These are phyloP conservation scores for Choloepus didactylus DNA, from an alignment of 2,797 vertebrate genomes.

Conservation along the genomic window DNA sequence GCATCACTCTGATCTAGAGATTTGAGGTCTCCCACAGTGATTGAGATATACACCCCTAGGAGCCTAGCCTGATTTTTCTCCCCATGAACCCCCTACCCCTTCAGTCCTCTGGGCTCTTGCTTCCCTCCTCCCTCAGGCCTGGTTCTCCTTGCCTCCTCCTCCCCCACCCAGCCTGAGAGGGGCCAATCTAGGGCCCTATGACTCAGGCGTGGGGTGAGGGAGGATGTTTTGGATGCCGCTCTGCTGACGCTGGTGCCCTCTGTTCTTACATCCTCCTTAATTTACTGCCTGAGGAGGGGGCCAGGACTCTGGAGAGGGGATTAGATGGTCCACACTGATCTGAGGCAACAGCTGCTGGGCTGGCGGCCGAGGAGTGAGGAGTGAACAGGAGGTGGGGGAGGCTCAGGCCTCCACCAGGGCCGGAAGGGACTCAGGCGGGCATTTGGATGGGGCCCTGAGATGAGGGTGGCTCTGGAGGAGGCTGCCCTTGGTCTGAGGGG, in stretches of 20 bases:
- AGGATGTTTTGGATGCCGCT: conserved; percentile 85
- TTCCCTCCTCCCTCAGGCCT: conserved; percentile 1
- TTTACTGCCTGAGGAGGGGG: conserved; percentile 84
- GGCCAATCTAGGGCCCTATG: conserved; percentile 80
- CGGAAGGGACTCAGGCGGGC: conserved; percentile 75
- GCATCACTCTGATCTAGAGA: neutral
- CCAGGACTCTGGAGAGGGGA: conserved; percentile 77
- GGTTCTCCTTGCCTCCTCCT: conserved; percentile 45
- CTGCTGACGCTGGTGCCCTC: conserved; percentile 85
- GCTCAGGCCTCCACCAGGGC: conserved; percentile 62
- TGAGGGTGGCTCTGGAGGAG: conserved; percentile 46
- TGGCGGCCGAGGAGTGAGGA: conserved; percentile 74
- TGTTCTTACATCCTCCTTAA: conserved; percentile 85
- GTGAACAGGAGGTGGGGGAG: conserved; percentile 74
- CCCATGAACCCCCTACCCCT: neutral
- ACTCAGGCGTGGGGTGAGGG: conserved; percentile 81
- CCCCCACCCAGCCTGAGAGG: conserved; percentile 63
- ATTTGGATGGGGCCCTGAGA: conserved; percentile 67
- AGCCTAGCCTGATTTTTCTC: neutral
- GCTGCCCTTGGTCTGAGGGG: neutral
- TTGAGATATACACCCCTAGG: neutral
- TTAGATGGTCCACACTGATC: conserved; percentile 83
- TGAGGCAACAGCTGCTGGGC: conserved; percentile 84
- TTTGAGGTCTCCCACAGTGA: neutral
- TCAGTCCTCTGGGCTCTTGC: conserved; percentile 9